phyloP scores from a whole-genome alignment of 2,888 invertebrate species.

The Drosophila kuntzei region DNA sequence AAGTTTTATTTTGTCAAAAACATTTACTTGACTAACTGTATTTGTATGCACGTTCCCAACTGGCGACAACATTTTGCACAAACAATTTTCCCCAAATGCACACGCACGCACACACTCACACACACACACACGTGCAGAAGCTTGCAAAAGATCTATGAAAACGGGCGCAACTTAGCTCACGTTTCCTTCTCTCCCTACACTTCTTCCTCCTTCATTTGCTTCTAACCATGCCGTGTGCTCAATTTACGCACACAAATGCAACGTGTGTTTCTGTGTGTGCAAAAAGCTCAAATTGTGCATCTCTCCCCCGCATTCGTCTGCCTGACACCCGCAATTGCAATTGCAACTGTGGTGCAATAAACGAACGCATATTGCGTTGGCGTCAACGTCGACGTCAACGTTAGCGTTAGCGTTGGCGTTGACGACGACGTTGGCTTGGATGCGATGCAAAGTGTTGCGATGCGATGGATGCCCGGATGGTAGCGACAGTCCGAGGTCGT shows the following conservation, averaged over 20 bases:
- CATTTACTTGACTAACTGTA: background rate
- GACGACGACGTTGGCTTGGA: constrained; percentile 35
- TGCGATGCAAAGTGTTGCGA: constrained; percentile 32
- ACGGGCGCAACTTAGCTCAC: constrained; percentile 57
- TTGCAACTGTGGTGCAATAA: constrained; percentile 77
- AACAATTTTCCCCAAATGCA: constrained; percentile 51
- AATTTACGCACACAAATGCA: constrained; percentile 44
- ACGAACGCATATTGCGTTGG: constrained; percentile 78
- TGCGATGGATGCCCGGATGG: constrained; percentile 60
- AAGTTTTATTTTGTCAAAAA: background rate
- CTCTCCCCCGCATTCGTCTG: constrained; percentile 55
- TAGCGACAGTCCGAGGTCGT: constrained; percentile 76
- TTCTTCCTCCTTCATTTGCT: constrained; percentile 49
- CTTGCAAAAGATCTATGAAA: constrained; percentile 66
- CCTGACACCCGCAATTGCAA: constrained; percentile 58
- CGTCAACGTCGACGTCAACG: constrained; percentile 42
- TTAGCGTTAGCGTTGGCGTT: constrained; percentile 9
- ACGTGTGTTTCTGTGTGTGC: constrained; percentile 29
- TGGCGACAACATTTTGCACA: constrained; percentile 45
- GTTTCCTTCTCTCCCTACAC: constrained; percentile 42
- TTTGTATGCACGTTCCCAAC: constrained; percentile 29
- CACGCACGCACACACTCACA: constrained; percentile 16
- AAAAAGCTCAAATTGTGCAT: constrained; percentile 63
- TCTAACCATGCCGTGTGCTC: constrained; percentile 73
- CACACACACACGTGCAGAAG: constrained; percentile 24